These are phyloP conservation scores for Taurulus bubalis DNA, from an alignment of 2,113 vertebrate genomes.

Conservation along the genomic window DNA sequence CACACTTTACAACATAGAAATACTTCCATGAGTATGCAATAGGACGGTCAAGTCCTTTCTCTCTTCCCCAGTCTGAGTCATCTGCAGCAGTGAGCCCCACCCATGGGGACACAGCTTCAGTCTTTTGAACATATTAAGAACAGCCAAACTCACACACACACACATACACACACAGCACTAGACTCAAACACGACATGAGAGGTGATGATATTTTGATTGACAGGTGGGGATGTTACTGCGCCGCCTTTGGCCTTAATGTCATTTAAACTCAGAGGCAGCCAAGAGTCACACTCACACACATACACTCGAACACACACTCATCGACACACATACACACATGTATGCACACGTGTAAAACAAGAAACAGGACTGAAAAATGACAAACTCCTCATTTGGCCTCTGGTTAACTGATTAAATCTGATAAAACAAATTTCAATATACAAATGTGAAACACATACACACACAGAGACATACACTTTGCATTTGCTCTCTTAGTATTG, in stretches of 20 bases:
- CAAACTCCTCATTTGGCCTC: constrained; percentile 43
- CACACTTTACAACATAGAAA: too few species aligned
- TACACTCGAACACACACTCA: not conserved
- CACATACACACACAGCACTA: not conserved
- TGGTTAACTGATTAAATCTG: constrained; percentile 43
- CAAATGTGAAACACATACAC: not conserved
- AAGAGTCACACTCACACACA: constrained; percentile 25
- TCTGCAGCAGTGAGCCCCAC: constrained; percentile 27
- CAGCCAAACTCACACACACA: not conserved
- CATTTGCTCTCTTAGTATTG: constrained; percentile 16
- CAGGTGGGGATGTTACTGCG: constrained; percentile 48
- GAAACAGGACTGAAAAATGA: constrained; percentile 39
- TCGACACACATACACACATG: constrained; percentile 21
- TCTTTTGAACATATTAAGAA: constrained; percentile 22
- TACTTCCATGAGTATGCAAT: not conserved
- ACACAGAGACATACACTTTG: not conserved
- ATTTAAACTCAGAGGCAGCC: constrained; percentile 45
- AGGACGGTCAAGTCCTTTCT: not conserved
- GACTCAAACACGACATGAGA: not conserved
- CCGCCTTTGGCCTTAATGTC: constrained; percentile 40
- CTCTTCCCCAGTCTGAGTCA: constrained; percentile 9
- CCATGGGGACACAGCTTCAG: constrained; percentile 3
- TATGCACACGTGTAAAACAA: constrained; percentile 5
- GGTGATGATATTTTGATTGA: constrained; percentile 54
- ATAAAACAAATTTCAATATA: constrained; percentile 37